These are phyloP conservation scores for Drosophila miranda DNA, from an alignment of 1,140 invertebrate genomes.

Conservation along the genomic window DNA sequence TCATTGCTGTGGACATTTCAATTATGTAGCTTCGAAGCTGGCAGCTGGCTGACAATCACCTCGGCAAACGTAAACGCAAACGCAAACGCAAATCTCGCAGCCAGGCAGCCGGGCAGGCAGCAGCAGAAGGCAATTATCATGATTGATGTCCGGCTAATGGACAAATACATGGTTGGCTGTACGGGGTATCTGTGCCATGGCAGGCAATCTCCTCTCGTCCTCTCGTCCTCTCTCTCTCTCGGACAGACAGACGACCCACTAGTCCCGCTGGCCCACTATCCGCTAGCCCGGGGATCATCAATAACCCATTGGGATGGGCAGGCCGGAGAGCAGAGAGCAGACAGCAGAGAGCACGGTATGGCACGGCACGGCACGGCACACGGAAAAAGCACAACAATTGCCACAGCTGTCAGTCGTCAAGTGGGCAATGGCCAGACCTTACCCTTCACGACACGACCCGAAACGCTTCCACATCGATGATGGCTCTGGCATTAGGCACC, in stretches of 20 bases:
- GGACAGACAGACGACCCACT: background rate
- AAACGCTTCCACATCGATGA: slow-evolving; percentile 3
- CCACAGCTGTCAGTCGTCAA: slow-evolving; percentile 28
- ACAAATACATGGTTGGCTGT: no score
- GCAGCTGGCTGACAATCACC: no score
- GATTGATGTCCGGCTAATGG: no score
- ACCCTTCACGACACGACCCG: background rate
- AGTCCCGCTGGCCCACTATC: background rate
- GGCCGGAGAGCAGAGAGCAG: background rate
- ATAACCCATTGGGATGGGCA: slow-evolving; percentile 26
- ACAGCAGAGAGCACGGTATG: background rate
- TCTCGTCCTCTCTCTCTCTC: background rate
- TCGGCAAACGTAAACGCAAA: no score
- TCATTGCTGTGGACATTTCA: no score
- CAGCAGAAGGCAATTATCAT: no score
- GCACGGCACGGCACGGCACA: background rate
- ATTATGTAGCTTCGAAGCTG: no score
- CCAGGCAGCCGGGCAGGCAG: no score
- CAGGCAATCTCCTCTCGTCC: background rate
- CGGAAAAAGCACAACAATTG: slow-evolving; percentile 35
- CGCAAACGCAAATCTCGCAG: no score
- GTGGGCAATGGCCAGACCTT: slow-evolving; percentile 18
- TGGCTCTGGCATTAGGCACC: background rate
- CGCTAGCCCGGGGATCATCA: slow-evolving; percentile 29
- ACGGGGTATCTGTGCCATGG: no score